These are phyloP conservation scores for Leucophenga montana DNA, from an alignment of 2,888 invertebrate genomes.

Conservation along the genomic window DNA sequence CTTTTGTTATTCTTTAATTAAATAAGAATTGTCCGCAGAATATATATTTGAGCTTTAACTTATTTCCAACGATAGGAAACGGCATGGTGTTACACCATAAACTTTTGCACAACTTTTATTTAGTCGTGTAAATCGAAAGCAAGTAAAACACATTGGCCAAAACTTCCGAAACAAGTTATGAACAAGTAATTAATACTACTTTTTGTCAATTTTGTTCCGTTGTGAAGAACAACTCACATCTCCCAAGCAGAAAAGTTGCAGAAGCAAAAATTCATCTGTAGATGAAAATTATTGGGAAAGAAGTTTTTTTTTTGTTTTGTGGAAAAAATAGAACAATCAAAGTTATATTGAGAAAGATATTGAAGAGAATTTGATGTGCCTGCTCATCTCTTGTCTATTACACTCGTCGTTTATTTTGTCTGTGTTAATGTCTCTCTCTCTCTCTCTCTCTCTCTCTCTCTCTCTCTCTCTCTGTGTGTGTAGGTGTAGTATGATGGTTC, in stretches of 20 bases:
- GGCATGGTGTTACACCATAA: too few relatives aligned
- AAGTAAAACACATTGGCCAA: not conserved
- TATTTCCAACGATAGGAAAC: not conserved
- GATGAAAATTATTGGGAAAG: too few relatives aligned
- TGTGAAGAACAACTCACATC: too few relatives aligned
- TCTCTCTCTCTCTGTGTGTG: too few relatives aligned
- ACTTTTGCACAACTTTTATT: constrained; percentile 11
- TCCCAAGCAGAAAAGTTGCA: too few relatives aligned
- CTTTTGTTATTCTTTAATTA: constrained; percentile 12
- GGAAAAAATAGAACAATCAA: too few relatives aligned
- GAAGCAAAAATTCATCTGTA: too few relatives aligned
- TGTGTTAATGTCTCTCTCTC: not conserved
- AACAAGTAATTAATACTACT: constrained; percentile 39
- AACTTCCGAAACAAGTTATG: constrained; percentile 35
- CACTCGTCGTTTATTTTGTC: not conserved
- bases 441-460: too few relatives aligned
- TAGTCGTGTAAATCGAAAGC: not conserved
- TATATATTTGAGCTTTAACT: not conserved
- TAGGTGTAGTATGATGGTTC: not conserved
- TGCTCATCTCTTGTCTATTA: too few relatives aligned
- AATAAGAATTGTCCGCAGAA: constrained; percentile 8
- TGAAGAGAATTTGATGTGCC: too few relatives aligned
- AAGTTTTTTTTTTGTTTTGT: too few relatives aligned
- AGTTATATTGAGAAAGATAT: too few relatives aligned
- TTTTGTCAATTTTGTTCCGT: not conserved